Conservation (phyloP, 2,888 invertebrate species). For the Drosophila melanocephala region DNA sequence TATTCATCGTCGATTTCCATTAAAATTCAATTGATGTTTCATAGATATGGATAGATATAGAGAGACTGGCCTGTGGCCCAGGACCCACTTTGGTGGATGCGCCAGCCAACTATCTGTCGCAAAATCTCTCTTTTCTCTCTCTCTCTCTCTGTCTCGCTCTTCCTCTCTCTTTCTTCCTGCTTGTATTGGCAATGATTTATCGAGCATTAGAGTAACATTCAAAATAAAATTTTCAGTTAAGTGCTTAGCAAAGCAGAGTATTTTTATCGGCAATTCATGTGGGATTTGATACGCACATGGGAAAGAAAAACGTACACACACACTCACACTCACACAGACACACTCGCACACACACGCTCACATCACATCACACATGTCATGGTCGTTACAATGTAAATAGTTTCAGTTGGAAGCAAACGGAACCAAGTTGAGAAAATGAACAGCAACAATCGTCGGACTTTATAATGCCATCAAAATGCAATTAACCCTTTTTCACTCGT, state of each 20-base stretch:
- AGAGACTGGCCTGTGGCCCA: conserved; percentile 11
- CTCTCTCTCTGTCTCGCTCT: conserved; percentile 2
- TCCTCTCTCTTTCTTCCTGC: conserved; percentile 25
- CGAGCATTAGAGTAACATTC: conserved; percentile 77
- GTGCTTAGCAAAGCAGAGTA: conserved; percentile 80
- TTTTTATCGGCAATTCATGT: conserved; percentile 78
- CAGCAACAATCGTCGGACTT: conserved; percentile 42
- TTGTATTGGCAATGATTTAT: conserved; percentile 67
- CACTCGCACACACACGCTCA: conserved; percentile 12
- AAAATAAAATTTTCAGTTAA: conserved; percentile 82
- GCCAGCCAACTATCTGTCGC: conserved; percentile 69
- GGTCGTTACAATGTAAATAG: conserved; percentile 38
- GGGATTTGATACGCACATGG: conserved; percentile 60
- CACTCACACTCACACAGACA: conserved; percentile 4
- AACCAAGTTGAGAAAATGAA: conserved; percentile 40
- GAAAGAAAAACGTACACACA: conserved; percentile 16
- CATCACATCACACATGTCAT: conserved; percentile 30
- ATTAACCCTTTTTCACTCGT: conserved; percentile 76
- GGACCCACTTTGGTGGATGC: conserved; percentile 57
- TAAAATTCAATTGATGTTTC: conserved; percentile 81
- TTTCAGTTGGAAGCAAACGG: conserved; percentile 31
- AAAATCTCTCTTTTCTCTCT: conserved; percentile 24
- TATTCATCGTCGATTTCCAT: conserved; percentile 82
- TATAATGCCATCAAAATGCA: conserved; percentile 83
- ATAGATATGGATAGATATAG: conserved; percentile 42